phyloP scores from a whole-genome alignment of 2,113 vertebrate species.

The Ascaphus truei region DNA sequence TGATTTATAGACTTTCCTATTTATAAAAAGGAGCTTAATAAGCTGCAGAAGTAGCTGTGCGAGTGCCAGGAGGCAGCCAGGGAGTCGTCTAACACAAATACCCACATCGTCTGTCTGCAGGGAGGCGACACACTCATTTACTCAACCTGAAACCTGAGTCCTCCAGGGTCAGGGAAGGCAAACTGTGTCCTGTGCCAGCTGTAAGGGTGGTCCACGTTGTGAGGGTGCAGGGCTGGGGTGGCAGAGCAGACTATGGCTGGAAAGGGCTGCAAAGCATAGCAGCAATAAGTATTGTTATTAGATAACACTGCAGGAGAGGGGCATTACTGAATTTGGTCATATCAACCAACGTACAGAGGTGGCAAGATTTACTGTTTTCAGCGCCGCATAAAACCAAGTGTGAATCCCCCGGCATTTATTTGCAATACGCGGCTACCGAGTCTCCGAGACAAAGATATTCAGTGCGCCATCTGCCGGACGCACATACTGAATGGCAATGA shows the following conservation, averaged over 20 bases:
- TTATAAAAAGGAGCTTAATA: slow-evolving; percentile 27
- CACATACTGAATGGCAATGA: no score
- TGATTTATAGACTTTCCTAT: slow-evolving; percentile 35
- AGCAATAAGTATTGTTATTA: no score
- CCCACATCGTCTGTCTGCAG: slow-evolving; percentile 53
- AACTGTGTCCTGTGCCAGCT: slow-evolving; percentile 2
- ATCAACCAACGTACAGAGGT: no score
- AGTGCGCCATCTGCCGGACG: no score
- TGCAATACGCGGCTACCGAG: no score
- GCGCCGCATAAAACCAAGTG: no score
- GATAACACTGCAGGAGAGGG: no score
- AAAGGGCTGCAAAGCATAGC: not conserved
- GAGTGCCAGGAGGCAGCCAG: not conserved
- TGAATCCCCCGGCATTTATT: no score
- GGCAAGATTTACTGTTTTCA: no score
- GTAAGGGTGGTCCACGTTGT: slow-evolving; percentile 14
- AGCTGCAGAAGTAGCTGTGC: not conserved
- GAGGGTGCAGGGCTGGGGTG: not conserved
- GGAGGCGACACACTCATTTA: slow-evolving; percentile 37
- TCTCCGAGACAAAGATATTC: no score
- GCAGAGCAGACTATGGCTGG: not conserved
- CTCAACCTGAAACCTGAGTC: slow-evolving; percentile 31
- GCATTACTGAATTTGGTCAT: no score
- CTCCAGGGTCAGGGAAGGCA: slow-evolving; percentile 16
- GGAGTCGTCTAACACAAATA: slow-evolving; percentile 53